phyloP scores from a whole-genome alignment of 2,888 invertebrate genomes.

The Pharmacophagus antenor region DNA sequence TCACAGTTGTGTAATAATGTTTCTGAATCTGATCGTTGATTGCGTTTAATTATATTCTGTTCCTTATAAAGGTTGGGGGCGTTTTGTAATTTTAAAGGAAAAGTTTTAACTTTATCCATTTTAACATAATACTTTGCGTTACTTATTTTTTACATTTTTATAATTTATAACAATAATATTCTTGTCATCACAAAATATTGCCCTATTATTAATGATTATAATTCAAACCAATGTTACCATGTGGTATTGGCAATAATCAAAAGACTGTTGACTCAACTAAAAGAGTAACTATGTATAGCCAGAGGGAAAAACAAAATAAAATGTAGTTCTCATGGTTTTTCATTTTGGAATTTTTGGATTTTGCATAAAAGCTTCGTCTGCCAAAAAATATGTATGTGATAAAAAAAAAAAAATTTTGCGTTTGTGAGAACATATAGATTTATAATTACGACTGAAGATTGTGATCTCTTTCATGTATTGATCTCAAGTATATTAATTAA shows the following conservation, averaged over 20 bases:
- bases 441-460: slow-evolving; percentile 61
- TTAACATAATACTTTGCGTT: slow-evolving; percentile 18
- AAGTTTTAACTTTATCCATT: slow-evolving; percentile 6
- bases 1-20: slow-evolving; percentile 17
- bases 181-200: slow-evolving; percentile 27
- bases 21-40: slow-evolving; percentile 28
- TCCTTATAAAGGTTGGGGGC: slow-evolving; percentile 30
- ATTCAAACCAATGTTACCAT: slow-evolving; percentile 28
- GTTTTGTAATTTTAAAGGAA: slow-evolving; percentile 13
- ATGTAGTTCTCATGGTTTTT: slow-evolving; percentile 18
- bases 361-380: slow-evolving; percentile 37
- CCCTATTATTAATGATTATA: no score
- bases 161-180: slow-evolving; percentile 27
- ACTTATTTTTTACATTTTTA: slow-evolving; percentile 28
- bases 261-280: slow-evolving; percentile 31
- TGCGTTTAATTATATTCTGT: slow-evolving; percentile 27
- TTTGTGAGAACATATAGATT: slow-evolving; percentile 30
- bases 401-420: slow-evolving; percentile 31
- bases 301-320: slow-evolving; percentile 15
- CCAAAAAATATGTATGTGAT: slow-evolving; percentile 49
- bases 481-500: slow-evolving; percentile 65
- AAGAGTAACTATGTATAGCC: slow-evolving; percentile 14
- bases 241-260: slow-evolving; percentile 27
- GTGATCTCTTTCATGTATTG: slow-evolving; percentile 69
- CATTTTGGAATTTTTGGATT: slow-evolving; percentile 26